Base-by-base conservation (phyloP, 2,797 vertebrate species). In the Coccyzus lansbergi region DNA sequence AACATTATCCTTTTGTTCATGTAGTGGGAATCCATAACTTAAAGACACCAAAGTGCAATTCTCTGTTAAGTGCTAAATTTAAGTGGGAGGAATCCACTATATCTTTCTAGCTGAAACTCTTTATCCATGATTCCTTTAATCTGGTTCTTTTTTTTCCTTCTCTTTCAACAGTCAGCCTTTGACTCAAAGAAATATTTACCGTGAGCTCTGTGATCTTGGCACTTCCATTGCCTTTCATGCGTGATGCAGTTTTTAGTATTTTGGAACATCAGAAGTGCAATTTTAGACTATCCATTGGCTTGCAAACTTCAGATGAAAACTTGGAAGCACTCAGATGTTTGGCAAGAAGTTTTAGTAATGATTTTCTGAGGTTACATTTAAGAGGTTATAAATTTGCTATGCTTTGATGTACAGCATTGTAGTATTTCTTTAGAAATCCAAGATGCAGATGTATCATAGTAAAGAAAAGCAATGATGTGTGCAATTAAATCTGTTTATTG, bases 361-460 rank as follows among this genome's bases (percentile, higher is more conserved):
- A 68, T 95, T 95, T 96, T 95, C 92, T 96, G 89, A 93, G 85
- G 82, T 91, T 93, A 81, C 40, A 68, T 94, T 89, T 92, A 93
- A 89, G 84, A 92, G 75, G 76, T 86, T 92, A 71, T 93, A 95
- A 93, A 96, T 94, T 83, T 87, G 76, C 84, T 86, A 26, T 74
- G 86, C 95, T 95, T 96, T 95, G 92, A 95, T 93, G 92, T 86
- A 68, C 81, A 75, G 62, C 49, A 77, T 91, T 92, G 69, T 93
- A 81, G 44, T 89, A 6, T 91, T 84, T 86, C 88, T 95, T 80
- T 53, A 80, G 84, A 91, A 95, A 93, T 71, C 87, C 75, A 92
- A 92, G 79, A 71, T 68, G 60, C 82, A 87, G 72, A 60, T 33
- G 4, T 86, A 79, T 78, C 52, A 36, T 46, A 86, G 74, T 70